phyloP scores from a whole-genome alignment of 2,888 invertebrate species.

The Pherbina coryleti region DNA sequence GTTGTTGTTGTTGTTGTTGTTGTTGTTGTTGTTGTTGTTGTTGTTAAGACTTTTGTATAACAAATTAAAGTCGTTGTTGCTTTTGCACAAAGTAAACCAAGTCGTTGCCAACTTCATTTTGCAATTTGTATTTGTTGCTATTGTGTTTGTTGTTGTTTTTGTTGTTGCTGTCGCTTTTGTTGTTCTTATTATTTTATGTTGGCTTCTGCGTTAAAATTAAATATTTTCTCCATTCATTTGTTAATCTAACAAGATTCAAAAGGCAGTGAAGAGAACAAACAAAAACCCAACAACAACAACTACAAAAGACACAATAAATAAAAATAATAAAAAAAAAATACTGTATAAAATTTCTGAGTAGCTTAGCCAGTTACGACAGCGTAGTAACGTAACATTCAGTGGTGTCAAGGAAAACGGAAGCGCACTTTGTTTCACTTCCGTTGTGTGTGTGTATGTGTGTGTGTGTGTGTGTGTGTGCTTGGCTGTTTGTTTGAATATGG shows the following conservation, averaged over 20 bases:
- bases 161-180: constrained; percentile 1
- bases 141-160: background rate
- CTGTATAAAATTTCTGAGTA: background rate
- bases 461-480: background rate
- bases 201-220: constrained; percentile 33
- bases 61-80: constrained; percentile 15
- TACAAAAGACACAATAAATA: background rate
- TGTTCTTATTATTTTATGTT: constrained; percentile 10
- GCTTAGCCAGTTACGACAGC: background rate
- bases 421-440: constrained; percentile 22
- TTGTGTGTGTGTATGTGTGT: background rate
- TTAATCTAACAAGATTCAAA: constrained; percentile 27
- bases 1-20: too few species aligned
- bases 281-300: background rate
- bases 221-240: constrained; percentile 37
- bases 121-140: background rate
- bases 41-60: background rate
- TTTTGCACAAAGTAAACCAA: constrained; percentile 12
- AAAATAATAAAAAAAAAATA: background rate
- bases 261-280: background rate
- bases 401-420: constrained; percentile 13
- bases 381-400: constrained; percentile 6
- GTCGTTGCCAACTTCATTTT: constrained; percentile 16
- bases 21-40: constrained; percentile 3
- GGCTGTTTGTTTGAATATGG: background rate